phyloP scores from a whole-genome alignment of 2,113 vertebrate species.

The Urocolius indicus region DNA sequence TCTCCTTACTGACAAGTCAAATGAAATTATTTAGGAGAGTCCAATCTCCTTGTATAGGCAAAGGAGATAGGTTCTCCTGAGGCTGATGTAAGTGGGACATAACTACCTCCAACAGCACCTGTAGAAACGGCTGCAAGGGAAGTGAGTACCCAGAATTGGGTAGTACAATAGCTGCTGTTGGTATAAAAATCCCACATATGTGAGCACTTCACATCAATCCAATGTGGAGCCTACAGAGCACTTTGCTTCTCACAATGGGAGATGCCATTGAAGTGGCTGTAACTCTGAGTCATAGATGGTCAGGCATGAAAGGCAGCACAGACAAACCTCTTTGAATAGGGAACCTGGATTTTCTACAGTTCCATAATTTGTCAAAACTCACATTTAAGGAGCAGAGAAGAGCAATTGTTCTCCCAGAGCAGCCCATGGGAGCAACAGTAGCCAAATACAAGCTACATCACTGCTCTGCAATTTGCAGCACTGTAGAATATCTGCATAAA shows the following conservation, averaged over 20 bases:
- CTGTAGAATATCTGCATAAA: not conserved
- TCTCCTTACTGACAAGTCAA: not conserved
- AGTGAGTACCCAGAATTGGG: not conserved
- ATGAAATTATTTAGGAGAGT: not conserved
- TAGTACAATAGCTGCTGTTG: not conserved
- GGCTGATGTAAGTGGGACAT: not conserved
- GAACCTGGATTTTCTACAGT: not conserved
- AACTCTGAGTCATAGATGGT: not conserved
- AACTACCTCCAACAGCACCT: not conserved
- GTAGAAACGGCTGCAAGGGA: not conserved
- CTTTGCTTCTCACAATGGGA: not conserved
- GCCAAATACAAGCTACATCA: not conserved
- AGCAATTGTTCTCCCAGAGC: not conserved
- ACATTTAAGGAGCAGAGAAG: not conserved
- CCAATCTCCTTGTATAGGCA: not conserved
- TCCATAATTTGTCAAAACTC: not conserved
- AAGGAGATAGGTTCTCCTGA: not conserved
- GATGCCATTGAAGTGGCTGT: not conserved
- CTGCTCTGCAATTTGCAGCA: not conserved
- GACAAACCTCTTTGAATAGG: not conserved
- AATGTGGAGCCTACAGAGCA: not conserved
- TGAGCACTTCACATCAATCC: not conserved
- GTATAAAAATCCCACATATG: not conserved
- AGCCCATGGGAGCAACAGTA: not conserved
- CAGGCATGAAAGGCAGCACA: not conserved